Percentiles rank a stretch among this genome's conserved stretches.
These are phyloP conservation scores for Setophaga kirtlandii DNA, from an alignment of 2,113 vertebrate genomes.

Conservation along the genomic window DNA sequence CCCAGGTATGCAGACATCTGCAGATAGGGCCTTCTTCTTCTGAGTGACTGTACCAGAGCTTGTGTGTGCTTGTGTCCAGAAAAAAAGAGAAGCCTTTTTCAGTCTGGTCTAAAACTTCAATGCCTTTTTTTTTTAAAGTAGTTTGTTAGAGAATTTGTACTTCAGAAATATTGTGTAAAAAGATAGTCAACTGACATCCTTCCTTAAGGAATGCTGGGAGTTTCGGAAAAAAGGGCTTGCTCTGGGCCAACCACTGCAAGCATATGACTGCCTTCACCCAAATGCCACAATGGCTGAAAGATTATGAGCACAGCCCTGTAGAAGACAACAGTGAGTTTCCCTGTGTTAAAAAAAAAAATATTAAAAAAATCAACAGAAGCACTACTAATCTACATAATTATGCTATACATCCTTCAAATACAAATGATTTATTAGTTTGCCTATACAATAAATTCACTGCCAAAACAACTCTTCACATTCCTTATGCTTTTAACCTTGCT, in stretches of 20 bases:
- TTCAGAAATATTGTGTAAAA: not conserved
- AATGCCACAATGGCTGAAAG: not conserved
- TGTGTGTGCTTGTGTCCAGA: not conserved
- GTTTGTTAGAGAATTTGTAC: not conserved
- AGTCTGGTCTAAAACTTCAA: not conserved
- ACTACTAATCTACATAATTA: slow-evolving; percentile 16
- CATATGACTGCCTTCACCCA: not conserved
- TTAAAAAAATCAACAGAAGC: not conserved
- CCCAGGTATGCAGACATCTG: not conserved
- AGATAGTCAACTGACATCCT: not conserved
- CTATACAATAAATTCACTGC: slow-evolving; percentile 28
- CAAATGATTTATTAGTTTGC: slow-evolving; percentile 46
- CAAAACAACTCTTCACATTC: slow-evolving; percentile 31
- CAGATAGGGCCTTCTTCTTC: not conserved
- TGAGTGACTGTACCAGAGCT: not conserved
- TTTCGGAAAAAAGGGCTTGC: not conserved
- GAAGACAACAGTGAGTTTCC: not conserved
- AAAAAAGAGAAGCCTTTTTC: not conserved
- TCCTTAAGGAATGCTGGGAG: not conserved
- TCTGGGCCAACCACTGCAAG: not conserved
- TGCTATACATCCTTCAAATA: slow-evolving; percentile 27
- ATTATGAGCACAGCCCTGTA: not conserved
- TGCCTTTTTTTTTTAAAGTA: not conserved
- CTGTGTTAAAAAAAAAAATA: not conserved
- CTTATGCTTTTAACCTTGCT: slow-evolving; percentile 58